Conservation (phyloP, 2,888 invertebrate species). For the Cephus spinipes region DNA sequence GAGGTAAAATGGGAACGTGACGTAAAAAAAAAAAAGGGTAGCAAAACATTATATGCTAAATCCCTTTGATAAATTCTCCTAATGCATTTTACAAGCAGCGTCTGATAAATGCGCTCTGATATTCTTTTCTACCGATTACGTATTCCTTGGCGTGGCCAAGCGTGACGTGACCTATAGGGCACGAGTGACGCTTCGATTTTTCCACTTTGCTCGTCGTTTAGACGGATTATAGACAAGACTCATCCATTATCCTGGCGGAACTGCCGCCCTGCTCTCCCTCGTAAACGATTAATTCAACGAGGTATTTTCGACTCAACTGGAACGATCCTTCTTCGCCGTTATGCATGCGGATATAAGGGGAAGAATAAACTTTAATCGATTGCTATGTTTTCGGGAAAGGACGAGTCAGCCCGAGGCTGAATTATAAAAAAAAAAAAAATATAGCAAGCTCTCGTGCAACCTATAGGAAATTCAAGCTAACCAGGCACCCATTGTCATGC, state of each 20-base stretch:
- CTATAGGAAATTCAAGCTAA: not conserved
- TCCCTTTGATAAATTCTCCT: not conserved
- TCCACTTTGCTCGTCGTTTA: slow-evolving; percentile 15
- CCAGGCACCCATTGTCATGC: not conserved
- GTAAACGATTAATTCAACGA: not conserved
- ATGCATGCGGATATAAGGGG: not conserved
- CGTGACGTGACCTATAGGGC: not conserved
- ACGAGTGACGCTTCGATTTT: slow-evolving; percentile 18
- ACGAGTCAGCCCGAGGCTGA: not conserved
- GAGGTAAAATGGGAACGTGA: not conserved
- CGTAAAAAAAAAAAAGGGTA: too few species aligned
- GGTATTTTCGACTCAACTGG: not conserved
- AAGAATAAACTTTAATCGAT: not conserved
- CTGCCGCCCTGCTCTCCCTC: not conserved
- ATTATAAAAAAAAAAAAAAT: not conserved
- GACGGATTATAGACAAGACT: slow-evolving; percentile 28
- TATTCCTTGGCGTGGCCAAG: not conserved
- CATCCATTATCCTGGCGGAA: slow-evolving; percentile 31
- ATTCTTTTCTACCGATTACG: not conserved
- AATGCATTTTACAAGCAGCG: not conserved
- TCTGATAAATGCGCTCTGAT: not conserved
- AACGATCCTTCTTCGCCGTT: not conserved
- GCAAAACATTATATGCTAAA: not conserved
- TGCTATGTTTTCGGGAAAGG: not conserved
- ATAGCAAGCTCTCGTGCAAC: not conserved